These are phyloP conservation scores for Morone saxatilis DNA, from an alignment of 2,113 vertebrate species.

Conservation along the genomic window DNA sequence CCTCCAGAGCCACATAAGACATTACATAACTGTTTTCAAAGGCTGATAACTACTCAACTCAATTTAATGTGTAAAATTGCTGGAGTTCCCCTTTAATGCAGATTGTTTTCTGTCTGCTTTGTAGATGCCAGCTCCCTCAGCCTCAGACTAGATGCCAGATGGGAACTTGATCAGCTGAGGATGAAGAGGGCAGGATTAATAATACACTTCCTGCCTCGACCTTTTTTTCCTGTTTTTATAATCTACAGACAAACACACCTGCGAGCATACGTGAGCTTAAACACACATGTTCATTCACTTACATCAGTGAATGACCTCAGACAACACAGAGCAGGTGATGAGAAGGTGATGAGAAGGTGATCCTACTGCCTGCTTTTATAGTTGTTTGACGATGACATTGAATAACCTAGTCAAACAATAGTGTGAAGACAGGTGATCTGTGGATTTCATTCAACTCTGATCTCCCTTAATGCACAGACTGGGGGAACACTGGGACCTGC, in stretches of 20 bases:
- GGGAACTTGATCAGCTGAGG: slow-evolving; percentile 10
- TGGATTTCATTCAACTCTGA: neutral
- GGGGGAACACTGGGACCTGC: neutral
- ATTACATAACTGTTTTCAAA: neutral
- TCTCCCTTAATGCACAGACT: neutral
- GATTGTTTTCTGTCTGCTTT: neutral
- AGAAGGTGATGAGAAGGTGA: neutral
- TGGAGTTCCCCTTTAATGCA: neutral
- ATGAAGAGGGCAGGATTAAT: slow-evolving; percentile 17
- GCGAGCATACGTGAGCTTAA: slow-evolving; percentile 23
- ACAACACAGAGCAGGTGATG: slow-evolving; percentile 51
- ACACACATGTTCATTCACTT: slow-evolving; percentile 45
- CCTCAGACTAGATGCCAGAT: neutral
- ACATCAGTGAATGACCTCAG: slow-evolving; percentile 31
- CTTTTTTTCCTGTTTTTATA: slow-evolving; percentile 12
- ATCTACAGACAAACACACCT: slow-evolving; percentile 47
- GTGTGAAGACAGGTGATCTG: slow-evolving; percentile 5
- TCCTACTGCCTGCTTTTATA: slow-evolving; percentile 15
- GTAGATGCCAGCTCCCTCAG: neutral
- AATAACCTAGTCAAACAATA: slow-evolving; percentile 33
- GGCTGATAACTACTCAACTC: neutral
- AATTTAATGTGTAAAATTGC: neutral
- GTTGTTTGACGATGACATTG: slow-evolving; percentile 32
- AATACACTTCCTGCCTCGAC: slow-evolving; percentile 40
- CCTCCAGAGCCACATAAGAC: neutral